Base-by-base conservation (phyloP, 1,140 invertebrate species). In the Tetramorium simillimum region DNA sequence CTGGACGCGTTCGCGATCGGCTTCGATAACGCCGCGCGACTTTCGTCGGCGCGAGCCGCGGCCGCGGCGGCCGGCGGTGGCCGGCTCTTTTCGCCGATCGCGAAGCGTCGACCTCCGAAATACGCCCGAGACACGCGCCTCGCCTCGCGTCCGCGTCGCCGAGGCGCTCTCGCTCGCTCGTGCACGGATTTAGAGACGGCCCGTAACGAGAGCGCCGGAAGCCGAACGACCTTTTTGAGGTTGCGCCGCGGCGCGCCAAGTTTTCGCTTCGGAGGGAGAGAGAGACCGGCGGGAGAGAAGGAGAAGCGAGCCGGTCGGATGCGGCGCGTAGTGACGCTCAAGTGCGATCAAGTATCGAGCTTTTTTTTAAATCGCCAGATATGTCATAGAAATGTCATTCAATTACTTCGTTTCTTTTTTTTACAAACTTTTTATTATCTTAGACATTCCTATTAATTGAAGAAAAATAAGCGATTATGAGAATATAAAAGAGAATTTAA, bases 141-240 rank as follows among this genome's bases (percentile, higher is more conserved):
- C 76, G 46, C 46, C 24, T 62, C 16, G 43, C 46, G 49, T 43
- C 77, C 62, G 77, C 78, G 65, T 69, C 43, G 24, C 46, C 46
- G 33, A 33, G 33, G 33, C 65, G 37, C 51, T 46, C 24, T 56
- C 65, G 37, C 18, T 73, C 67, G 65, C 46, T 46, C 65, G 80
- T 73, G 80, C 40, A 82, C 80, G 67, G 51, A 82, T 82, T 82
- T 82, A 82, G 80, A 82, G 80, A 60, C 78, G 53, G 53, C 40
- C 40, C 53, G 80, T 82, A 82, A 82, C 67, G 80, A 73, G 80
- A 82, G 67, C 80, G 80, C 80, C 80, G 80, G 80, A 82, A 82
- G 80, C 80, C 67, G 67, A 82, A 82, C 80, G 80, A 82, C 80
- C 80, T 82, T 82, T 82, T 82, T 82, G 80, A 82, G 80, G 80